These are phyloP conservation scores for Atractosteus spatula DNA, from an alignment of 2,113 vertebrate genomes.

Conservation along the genomic window DNA sequence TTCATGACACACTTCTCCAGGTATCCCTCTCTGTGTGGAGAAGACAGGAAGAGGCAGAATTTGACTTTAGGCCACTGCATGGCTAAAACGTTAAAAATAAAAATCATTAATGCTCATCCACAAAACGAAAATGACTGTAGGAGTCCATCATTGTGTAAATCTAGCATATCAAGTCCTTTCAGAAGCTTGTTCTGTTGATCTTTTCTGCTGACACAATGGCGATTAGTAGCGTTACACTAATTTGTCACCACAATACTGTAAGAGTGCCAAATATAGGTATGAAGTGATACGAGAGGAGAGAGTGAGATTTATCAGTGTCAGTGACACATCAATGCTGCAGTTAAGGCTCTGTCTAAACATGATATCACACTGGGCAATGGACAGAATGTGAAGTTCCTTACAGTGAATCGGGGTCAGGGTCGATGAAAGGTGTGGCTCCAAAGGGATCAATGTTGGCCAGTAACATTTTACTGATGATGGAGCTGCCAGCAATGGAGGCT, in stretches of 20 bases:
- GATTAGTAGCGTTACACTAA: too few relatives aligned
- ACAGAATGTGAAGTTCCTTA: constrained; percentile 61
- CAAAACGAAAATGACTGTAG: too few relatives aligned
- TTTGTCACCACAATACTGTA: too few relatives aligned
- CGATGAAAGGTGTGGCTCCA: constrained; percentile 92
- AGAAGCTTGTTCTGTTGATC: too few relatives aligned
- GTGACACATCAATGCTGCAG: not conserved
- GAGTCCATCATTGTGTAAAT: too few relatives aligned
- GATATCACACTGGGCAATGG: not conserved
- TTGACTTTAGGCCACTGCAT: constrained; percentile 4
- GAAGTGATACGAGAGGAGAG: too few relatives aligned
- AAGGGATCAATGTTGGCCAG: constrained; percentile 95
- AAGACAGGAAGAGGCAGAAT: constrained; percentile 22
- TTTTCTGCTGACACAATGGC: too few relatives aligned
- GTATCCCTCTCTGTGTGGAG: constrained; percentile 82
- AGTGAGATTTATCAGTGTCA: not conserved
- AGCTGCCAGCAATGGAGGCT: constrained; percentile 96
- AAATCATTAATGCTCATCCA: too few relatives aligned
- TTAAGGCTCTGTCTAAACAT: not conserved
- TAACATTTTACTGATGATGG: constrained; percentile 98
- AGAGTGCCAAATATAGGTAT: too few relatives aligned
- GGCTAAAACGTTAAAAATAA: too few relatives aligned
- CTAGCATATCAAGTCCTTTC: too few relatives aligned
- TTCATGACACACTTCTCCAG: constrained; percentile 98
- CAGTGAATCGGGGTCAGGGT: constrained; percentile 92